Conservation (phyloP, 2,113 vertebrate genomes). For the Pygoscelis antarcticus region DNA sequence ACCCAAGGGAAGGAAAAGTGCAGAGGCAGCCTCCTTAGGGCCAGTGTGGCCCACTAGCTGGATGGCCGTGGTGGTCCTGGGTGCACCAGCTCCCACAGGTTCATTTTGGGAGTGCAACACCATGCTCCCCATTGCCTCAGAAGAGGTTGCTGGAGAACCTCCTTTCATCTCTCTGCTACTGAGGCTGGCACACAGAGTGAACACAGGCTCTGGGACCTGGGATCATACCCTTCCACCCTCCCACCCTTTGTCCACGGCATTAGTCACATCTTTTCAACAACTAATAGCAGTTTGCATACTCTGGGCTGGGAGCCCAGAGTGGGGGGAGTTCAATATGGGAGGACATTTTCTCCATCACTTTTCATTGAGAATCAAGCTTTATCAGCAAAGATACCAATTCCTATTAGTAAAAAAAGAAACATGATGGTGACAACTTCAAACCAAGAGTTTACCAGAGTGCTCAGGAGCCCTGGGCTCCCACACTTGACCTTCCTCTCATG, state of each 20-base stretch:
- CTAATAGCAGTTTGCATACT: neutral
- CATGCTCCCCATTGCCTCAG: neutral
- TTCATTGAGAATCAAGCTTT: neutral
- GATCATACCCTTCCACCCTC: neutral
- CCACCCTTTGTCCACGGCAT: neutral
- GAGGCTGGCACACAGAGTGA: neutral
- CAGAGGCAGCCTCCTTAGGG: neutral
- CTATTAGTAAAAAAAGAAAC: neutral
- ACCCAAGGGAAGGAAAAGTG: no score
- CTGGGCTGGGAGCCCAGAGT: no score
- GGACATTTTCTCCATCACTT: neutral
- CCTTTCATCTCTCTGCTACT: neutral
- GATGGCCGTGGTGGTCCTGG: accelerated
- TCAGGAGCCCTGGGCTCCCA: neutral
- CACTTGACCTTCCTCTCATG: neutral
- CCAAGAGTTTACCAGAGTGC: neutral
- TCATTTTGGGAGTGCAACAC: neutral
- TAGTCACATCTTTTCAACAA: neutral
- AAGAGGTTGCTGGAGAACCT: neutral
- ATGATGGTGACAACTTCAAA: neutral
- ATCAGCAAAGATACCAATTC: neutral
- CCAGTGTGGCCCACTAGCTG: neutral
- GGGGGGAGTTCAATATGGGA: neutral
- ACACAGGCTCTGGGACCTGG: accelerated
- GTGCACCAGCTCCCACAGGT: neutral